Conservation (phyloP, 2,888 invertebrate genomes). For the Dicycla oo region DNA sequence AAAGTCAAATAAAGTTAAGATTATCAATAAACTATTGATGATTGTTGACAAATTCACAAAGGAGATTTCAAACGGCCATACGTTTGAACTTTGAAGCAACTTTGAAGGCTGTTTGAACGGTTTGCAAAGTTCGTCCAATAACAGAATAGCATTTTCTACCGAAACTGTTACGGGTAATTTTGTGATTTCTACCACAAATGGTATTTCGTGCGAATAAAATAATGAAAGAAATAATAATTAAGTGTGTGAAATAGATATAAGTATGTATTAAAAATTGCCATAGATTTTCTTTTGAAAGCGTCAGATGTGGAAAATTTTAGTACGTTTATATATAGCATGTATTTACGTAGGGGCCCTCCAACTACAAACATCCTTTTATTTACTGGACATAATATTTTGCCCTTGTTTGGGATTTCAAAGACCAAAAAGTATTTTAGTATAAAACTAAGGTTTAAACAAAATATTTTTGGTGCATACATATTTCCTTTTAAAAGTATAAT, state of each 20-base stretch:
- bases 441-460: background rate
- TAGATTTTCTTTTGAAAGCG: background rate
- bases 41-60: slow-evolving; percentile 88
- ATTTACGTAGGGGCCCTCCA: no score
- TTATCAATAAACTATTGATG: slow-evolving; percentile 76
- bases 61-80: slow-evolving; percentile 85
- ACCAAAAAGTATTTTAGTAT: background rate
- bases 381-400: no score
- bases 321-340: no score
- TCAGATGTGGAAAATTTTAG: no score
- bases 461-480: no score
- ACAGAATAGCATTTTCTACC: slow-evolving; percentile 69
- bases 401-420: no score
- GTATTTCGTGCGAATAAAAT: background rate
- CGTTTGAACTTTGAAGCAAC: slow-evolving; percentile 82
- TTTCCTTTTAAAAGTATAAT: background rate
- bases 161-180: slow-evolving; percentile 11
- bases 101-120: slow-evolving; percentile 81
- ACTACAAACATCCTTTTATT: no score
- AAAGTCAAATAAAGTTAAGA: slow-evolving; percentile 81
- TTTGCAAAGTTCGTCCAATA: slow-evolving; percentile 78
- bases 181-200: slow-evolving; percentile 39
- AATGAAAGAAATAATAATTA: background rate
- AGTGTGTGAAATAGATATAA: background rate
- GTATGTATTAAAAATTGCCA: background rate